These are phyloP conservation scores for Drosophila lutescens DNA, from an alignment of 2,888 invertebrate species.

Conservation along the genomic window DNA sequence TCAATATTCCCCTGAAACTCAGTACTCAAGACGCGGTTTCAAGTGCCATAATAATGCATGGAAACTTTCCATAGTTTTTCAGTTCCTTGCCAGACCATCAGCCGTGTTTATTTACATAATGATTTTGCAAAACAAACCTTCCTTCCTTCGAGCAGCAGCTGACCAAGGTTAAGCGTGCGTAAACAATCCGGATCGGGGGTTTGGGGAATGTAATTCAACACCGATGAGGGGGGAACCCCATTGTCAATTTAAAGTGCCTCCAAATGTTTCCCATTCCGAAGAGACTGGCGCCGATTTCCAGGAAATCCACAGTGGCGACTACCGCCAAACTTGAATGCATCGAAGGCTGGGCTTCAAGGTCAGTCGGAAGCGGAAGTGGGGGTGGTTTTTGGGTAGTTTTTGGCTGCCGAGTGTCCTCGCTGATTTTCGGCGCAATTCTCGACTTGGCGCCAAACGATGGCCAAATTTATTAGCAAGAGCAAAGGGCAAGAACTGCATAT, in stretches of 20 bases:
- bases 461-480: constrained; percentile 35
- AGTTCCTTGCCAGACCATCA: constrained; percentile 9
- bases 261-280: constrained; percentile 28
- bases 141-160: constrained; percentile 1
- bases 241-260: constrained; percentile 42
- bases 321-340: constrained; percentile 1
- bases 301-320: constrained; percentile 20
- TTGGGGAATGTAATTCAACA: constrained; percentile 26
- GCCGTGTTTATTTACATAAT: constrained; percentile 54
- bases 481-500: constrained; percentile 26
- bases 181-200: constrained; percentile 39
- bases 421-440: constrained; percentile 19
- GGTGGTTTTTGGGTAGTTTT: constrained; percentile 7
- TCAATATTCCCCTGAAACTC: too few species aligned
- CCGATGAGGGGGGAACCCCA: constrained; percentile 17
- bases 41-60: constrained; percentile 2
- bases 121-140: constrained; percentile 33
- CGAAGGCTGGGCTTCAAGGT: constrained; percentile 44
- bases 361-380: constrained; percentile 29
- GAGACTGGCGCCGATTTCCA: constrained; percentile 36
- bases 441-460: constrained; percentile 40
- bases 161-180: constrained; percentile 34
- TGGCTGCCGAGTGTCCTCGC: constrained; percentile 14
- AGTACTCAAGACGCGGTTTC: background rate
- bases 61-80: constrained; percentile 46